A percentile compares a stretch with the other conserved stretches of the same genome.
Conservation (phyloP, 2,888 invertebrate species). For the Idaea biselata region DNA sequence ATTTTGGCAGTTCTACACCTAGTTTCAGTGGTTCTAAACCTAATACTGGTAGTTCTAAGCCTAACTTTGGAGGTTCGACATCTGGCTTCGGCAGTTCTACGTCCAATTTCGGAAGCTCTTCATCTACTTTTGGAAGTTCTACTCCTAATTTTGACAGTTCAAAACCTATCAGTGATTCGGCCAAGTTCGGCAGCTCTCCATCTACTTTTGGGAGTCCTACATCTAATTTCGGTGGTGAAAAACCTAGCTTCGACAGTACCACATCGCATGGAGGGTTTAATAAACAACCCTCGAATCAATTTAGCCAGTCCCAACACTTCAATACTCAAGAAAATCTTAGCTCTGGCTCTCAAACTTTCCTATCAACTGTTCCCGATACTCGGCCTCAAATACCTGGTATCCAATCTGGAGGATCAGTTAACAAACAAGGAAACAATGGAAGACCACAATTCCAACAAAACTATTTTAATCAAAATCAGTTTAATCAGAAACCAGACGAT, state of each 20-base stretch:
- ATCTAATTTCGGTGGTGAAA: background rate
- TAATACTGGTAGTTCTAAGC: background rate
- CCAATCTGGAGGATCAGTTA: constrained; percentile 4
- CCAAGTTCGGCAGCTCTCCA: background rate
- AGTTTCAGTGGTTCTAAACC: constrained; percentile 4
- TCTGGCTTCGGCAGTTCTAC: background rate
- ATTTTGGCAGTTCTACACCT: constrained; percentile 10
- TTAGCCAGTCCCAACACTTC: background rate
- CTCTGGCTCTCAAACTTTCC: constrained; percentile 16
- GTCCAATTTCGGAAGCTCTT: background rate
- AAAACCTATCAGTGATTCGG: background rate
- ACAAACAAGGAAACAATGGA: background rate
- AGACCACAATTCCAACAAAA: constrained; percentile 15
- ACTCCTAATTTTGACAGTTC: background rate
- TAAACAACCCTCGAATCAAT: constrained; percentile 17
- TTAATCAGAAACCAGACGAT: constrained; percentile 41
- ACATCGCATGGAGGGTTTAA: background rate
- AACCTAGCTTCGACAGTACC: background rate
- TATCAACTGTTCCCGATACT: constrained; percentile 7
- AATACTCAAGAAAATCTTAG: constrained; percentile 5
- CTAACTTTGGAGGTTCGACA: background rate
- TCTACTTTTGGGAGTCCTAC: constrained; percentile 4
- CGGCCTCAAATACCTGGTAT: constrained; percentile 6
- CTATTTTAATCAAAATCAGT: constrained; percentile 13
- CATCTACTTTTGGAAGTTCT: background rate